Conservation (phyloP, 2,797 vertebrate species). For the Sebastes jordani region DNA sequence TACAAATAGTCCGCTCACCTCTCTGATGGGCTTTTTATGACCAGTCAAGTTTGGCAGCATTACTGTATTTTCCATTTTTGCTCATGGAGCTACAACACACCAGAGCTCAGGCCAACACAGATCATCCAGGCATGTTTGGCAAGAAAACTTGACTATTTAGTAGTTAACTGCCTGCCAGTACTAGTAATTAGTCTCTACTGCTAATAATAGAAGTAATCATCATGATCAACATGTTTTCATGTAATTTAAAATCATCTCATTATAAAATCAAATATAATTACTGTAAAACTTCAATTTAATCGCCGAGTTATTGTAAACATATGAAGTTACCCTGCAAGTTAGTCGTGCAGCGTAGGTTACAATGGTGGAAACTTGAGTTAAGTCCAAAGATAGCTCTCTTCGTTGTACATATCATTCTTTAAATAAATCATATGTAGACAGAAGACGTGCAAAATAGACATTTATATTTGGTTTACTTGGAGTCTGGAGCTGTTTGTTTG, state of each 20-base stretch:
- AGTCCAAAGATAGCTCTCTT: not conserved
- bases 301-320: not conserved
- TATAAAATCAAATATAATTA: not conserved
- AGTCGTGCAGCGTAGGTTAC: not conserved
- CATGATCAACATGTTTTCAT: not conserved
- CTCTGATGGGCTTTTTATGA: not conserved
- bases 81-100: not conserved
- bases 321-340: not conserved
- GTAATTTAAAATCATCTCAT: not conserved
- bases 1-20: not conserved
- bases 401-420: not conserved
- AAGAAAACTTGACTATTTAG: not conserved
- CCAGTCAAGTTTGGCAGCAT: not conserved
- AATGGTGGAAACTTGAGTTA: not conserved
- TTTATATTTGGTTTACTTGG: not conserved
- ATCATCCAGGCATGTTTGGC: not conserved
- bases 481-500: not conserved
- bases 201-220: not conserved
- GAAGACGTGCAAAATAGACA: not conserved
- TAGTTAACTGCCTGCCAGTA: not conserved
- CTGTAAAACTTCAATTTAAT: too few species aligned
- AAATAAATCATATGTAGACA: not conserved
- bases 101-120: not conserved
- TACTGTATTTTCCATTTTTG: conserved; percentile 2
- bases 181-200: not conserved